A percentile compares a stretch with the other conserved stretches of the same genome.
These are phyloP conservation scores for Anarsia innoxiella DNA, from an alignment of 2,888 invertebrate species.

Conservation along the genomic window DNA sequence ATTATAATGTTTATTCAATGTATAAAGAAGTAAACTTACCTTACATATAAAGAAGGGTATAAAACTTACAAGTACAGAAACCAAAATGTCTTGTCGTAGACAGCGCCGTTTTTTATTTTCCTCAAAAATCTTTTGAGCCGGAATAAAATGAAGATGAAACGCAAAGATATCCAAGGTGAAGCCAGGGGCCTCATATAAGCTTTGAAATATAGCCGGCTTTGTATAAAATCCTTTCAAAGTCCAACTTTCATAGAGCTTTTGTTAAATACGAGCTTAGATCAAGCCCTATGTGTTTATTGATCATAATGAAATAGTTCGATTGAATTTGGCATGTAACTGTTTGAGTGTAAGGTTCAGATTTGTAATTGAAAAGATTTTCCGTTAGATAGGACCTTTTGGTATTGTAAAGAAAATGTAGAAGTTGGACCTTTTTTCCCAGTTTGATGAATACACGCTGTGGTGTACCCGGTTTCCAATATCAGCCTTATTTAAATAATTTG, in stretches of 20 bases:
- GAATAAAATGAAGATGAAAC: constrained; percentile 62
- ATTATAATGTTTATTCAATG: constrained; percentile 20
- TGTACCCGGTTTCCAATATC: too few relatives aligned
- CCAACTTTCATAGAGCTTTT: constrained; percentile 29
- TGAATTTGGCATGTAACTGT: background rate
- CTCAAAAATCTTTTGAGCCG: constrained; percentile 46
- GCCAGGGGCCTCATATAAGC: constrained; percentile 38
- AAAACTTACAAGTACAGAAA: constrained; percentile 23
- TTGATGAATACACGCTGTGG: too few relatives aligned
- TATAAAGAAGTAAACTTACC: constrained; percentile 14
- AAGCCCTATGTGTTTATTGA: constrained; percentile 15
- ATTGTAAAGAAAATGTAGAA: too few relatives aligned
- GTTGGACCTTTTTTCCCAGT: too few relatives aligned
- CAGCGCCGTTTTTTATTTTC: constrained; percentile 41
- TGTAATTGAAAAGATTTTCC: too few relatives aligned
- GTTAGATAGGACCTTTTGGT: too few relatives aligned
- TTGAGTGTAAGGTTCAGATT: too few relatives aligned
- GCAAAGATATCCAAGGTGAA: constrained; percentile 50
- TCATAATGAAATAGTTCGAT: background rate
- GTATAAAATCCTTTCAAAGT: constrained; percentile 31
- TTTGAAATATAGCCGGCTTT: constrained; percentile 51
- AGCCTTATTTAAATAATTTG: too few relatives aligned
- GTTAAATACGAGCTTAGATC: constrained; percentile 30
- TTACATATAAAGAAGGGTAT: constrained; percentile 17
- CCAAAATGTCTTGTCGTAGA: constrained; percentile 35